Base-by-base conservation (phyloP, 2,888 invertebrate genomes). In the Callinectes sapidus region DNA sequence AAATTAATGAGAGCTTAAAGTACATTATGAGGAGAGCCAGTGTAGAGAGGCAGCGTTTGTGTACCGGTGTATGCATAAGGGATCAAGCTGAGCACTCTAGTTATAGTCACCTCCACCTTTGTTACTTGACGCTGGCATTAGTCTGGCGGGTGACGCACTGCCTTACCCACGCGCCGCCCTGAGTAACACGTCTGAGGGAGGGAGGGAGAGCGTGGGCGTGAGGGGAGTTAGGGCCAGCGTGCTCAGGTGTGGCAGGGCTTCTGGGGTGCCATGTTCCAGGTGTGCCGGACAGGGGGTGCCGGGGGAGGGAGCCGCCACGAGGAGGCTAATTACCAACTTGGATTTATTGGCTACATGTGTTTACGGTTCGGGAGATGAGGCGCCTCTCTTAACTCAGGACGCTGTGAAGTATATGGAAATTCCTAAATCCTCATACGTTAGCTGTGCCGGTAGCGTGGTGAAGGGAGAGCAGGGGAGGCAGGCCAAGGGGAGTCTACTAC, bases 1-100 rank as follows among this genome's bases (percentile, higher is more conserved):
- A 54, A n/a, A 81, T 42, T 71, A 90, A 77, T 90, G 88, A 55
- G 54, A 88, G 88, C 32, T 32, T 88, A 55, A 42, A 87, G 48
- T 28, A 16, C 87, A 87, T 81, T 81, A 81, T 35, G 81, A 81
- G 81, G 18, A 81, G 81, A 35, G 81, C 35, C 35, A 32, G 81
- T 81, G 81, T 81, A 81, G 35, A 32, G 81, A 35, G 32, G 81
- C 81, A 81, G 35, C 35, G 35, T 81, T 35, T 35, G 81, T 23
- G 81, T 81, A 81, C 81, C 81, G 13, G 81, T 81, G 35, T 81
- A 81, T 32, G 81, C 81, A 81, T 81, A 81, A 81, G 35, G 81
- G 35, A 81, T 81, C 81, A 81, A 81, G 81, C 81, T 81, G 81
- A 35, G 81, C 81, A 81, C 81, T 81, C 81, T 35, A 35, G 81